phyloP scores from a whole-genome alignment of 2,888 invertebrate genomes.

The Axea sp. region DNA sequence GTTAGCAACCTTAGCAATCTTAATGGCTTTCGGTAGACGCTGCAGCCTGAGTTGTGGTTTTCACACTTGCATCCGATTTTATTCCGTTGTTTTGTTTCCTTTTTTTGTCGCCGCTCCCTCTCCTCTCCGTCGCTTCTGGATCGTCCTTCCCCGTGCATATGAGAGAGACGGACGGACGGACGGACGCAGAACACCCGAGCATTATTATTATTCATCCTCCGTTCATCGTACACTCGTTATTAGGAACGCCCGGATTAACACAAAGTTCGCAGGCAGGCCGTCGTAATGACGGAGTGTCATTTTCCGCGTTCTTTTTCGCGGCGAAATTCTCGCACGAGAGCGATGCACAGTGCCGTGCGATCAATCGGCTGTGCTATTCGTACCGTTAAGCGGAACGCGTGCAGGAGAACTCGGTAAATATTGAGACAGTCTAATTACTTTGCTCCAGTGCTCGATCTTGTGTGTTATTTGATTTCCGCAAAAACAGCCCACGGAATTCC shows the following conservation, averaged over 20 bases:
- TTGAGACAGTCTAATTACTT: constrained; percentile 41
- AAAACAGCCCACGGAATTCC: constrained; percentile 19
- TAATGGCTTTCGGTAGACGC: too few relatives aligned
- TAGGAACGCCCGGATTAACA: constrained; percentile 44
- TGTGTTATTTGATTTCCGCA: constrained; percentile 23
- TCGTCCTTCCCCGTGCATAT: not conserved
- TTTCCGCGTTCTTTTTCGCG: constrained; percentile 65
- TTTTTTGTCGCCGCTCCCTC: not conserved
- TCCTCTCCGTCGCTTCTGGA: not conserved
- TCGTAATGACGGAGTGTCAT: constrained; percentile 72
- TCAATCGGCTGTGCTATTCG: constrained; percentile 64
- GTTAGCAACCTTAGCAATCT: constrained; percentile 19
- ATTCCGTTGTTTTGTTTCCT: constrained; percentile 47
- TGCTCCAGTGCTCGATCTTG: constrained; percentile 34
- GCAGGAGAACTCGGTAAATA: constrained; percentile 16
- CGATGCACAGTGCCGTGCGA: constrained; percentile 46
- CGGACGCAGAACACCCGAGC: not conserved
- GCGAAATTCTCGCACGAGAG: constrained; percentile 65
- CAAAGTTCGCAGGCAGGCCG: constrained; percentile 45
- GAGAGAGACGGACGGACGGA: constrained; percentile 4
- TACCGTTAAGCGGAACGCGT: constrained; percentile 70
- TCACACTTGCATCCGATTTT: constrained; percentile 74
- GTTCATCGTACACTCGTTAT: constrained; percentile 67
- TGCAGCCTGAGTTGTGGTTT: too few relatives aligned
- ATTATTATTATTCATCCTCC: constrained; percentile 72